Evolutionary conservation across 2,113 vertebrate genomes (phyloP).

Genomic region (Platysternon megacephalum): DNA sequence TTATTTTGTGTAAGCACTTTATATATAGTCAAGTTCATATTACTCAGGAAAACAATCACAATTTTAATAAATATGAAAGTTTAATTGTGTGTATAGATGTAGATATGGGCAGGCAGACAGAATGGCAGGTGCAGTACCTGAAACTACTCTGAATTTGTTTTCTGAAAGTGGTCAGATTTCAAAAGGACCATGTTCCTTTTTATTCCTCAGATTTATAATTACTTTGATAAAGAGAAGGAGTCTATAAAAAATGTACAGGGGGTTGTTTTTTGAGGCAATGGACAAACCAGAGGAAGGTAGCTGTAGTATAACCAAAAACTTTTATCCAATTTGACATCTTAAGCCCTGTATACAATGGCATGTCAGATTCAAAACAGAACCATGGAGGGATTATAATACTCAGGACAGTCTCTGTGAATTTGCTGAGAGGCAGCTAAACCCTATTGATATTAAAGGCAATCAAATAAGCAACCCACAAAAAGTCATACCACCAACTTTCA

Average conservation of each 20-base stretch:
- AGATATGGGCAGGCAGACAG: background rate
- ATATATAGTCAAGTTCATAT: fast-evolving
- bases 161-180: background rate
- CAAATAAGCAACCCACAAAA: background rate
- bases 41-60: background rate
- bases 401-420: background rate
- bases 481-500: background rate
- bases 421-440: background rate
- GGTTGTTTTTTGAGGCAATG: background rate
- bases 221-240: background rate
- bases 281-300: background rate
- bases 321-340: background rate
- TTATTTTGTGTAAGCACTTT: background rate
- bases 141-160: background rate
- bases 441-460: background rate
- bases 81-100: background rate
- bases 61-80: background rate
- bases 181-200: background rate
- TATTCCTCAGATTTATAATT: background rate
- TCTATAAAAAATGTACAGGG: background rate
- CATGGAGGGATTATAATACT: background rate
- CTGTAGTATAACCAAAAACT: background rate
- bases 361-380: background rate
- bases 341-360: background rate
- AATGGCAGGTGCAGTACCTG: background rate